These are phyloP conservation scores for Cryptocephalus primarius DNA, from an alignment of 2,888 invertebrate genomes.

Conservation along the genomic window DNA sequence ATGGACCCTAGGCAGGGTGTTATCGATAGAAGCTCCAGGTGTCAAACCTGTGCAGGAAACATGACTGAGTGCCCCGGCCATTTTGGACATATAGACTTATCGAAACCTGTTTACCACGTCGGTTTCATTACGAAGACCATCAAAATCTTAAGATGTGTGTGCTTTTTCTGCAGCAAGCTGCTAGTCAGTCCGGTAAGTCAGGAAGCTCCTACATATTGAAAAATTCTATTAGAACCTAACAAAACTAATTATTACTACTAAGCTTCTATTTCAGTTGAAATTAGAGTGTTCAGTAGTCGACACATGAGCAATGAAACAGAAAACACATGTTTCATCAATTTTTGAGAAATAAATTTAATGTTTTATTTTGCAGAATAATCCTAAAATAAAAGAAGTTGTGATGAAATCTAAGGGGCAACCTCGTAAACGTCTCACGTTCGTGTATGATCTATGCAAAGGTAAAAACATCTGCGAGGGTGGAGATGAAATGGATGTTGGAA, in stretches of 20 bases:
- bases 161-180: slow-evolving; percentile 97
- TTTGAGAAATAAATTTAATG: no score
- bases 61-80: slow-evolving; percentile 99
- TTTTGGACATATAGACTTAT: slow-evolving; percentile 96
- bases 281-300: no score
- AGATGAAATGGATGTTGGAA: slow-evolving; percentile 90
- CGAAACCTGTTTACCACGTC: slow-evolving; percentile 97
- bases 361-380: slow-evolving; percentile 54
- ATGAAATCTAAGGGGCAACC: slow-evolving; percentile 95
- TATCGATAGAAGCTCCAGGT: slow-evolving; percentile 84
- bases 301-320: no score
- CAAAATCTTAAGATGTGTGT: slow-evolving; percentile 95
- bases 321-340: no score
- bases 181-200: slow-evolving; percentile 84
- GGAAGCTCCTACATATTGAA: slow-evolving; percentile 11
- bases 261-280: no score
- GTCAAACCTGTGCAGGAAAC: slow-evolving; percentile 94
- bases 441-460: slow-evolving; percentile 96
- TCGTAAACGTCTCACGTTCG: slow-evolving; percentile 84
- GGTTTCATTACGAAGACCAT: slow-evolving; percentile 96
- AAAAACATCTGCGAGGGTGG: slow-evolving; percentile 98
- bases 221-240: no score
- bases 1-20: slow-evolving; percentile 99
- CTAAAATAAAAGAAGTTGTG: slow-evolving; percentile 88
- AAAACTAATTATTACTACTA: no score